Evolutionary conservation across 2,797 vertebrate genomes (phyloP), one percentile per base, ranked within the genome.

Genomic region (Myiotriccus ornatus): DNA sequence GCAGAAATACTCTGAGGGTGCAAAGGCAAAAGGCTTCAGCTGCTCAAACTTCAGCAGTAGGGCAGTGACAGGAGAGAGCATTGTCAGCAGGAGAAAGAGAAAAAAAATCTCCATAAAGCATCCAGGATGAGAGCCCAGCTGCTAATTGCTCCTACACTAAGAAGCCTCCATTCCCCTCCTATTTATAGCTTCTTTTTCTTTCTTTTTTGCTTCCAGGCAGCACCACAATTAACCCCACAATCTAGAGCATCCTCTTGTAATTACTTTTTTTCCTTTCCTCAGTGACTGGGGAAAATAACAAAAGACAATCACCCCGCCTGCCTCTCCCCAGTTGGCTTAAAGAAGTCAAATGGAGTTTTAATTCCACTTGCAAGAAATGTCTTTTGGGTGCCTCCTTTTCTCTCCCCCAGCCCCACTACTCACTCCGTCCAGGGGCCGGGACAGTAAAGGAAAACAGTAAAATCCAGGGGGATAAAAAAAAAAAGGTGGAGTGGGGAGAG

Each of bases 221-320:
- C 70, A 63, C 39, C 81, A 87, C 90, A 92, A 92, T 95, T 93
- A 94, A 93, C 77, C 89, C 92, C 89, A 76, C 94, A 78, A 76
- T 91, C 93, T 43, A 87, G 88, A 95, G 90, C 94, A 92, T 87
- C 95, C 84, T 94, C 92, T 78, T 77, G 81, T 70, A 90, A 93
- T 94, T 94, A 92, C 92, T 97, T 94, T 90, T 82, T 63, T 73
- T 70, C 71, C 50, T 90, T 79, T 73, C 44, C 74, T 84, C 60
- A 34, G 53, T 30, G 70, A 50, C 52, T 63, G 44, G 37, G 32
- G 14, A 17, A 23, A 16, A 44, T 17, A 32, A 12, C 65, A 30
- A 67, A 90, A 85, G 75, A 30, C 78, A 60, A 69, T 37, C 59
- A 22, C 69, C 32, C 70, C 52, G 21, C 84, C 56, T 64, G 53